Evolutionary conservation across 2,888 invertebrate species (phyloP).

Genomic region (Crepidodera aurea): DNA sequence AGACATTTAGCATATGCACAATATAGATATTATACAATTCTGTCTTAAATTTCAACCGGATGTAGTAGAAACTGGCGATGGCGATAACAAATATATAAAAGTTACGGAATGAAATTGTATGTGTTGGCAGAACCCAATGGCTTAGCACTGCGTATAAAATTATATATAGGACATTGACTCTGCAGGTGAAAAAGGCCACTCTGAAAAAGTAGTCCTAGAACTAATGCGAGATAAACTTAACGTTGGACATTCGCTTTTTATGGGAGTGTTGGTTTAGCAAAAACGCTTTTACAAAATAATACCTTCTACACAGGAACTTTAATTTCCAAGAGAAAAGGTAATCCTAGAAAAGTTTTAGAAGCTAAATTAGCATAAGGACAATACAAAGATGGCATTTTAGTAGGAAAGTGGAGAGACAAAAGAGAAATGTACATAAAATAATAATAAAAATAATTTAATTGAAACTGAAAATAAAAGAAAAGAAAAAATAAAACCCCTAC

Average conservation of each 20-base stretch:
- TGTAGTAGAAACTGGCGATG: neutral
- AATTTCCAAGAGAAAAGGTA: neutral
- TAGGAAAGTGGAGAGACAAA: neutral
- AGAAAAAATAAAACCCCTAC: neutral
- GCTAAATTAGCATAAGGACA: neutral
- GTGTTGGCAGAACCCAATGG: constrained; percentile 54
- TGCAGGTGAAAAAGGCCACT: constrained; percentile 24
- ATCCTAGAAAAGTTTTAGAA: neutral
- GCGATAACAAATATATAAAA: no score
- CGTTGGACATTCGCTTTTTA: neutral
- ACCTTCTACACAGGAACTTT: constrained; percentile 35
- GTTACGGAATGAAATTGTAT: constrained; percentile 49
- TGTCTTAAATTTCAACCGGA: no score
- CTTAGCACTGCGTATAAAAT: constrained; percentile 4
- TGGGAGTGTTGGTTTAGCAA: neutral
- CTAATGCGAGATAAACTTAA: neutral
- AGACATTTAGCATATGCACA: no score
- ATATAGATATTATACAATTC: no score
- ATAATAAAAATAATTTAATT: neutral
- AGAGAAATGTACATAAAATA: neutral
- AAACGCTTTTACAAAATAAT: constrained; percentile 21
- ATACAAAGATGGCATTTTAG: neutral
- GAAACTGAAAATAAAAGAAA: neutral
- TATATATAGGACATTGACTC: constrained; percentile 21
- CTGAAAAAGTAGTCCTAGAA: constrained; percentile 37